Evolutionary conservation across 2,888 invertebrate genomes (phyloP).

Genomic region (Galeopsomyia nigrocyanea): DNA sequence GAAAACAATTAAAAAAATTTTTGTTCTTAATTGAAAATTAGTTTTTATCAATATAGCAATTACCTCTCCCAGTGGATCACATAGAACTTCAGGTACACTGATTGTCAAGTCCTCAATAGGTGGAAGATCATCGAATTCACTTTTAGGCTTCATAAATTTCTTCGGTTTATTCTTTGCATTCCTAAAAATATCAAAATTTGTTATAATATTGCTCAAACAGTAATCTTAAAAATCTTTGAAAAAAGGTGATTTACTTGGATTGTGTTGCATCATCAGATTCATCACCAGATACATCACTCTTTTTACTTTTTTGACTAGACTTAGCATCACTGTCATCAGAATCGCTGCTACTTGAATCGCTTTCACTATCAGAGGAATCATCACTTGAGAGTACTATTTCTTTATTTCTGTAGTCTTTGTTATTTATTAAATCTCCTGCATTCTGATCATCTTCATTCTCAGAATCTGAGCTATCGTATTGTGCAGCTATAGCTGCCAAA

Average conservation of each 20-base stretch:
- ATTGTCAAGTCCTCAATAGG: slow-evolving; percentile 87
- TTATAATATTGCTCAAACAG: neutral
- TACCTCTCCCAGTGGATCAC: slow-evolving; percentile 81
- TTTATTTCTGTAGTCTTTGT: slow-evolving; percentile 30
- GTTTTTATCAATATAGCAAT: slow-evolving; percentile 24
- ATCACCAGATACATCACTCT: slow-evolving; percentile 43
- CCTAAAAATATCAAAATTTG: slow-evolving; percentile 34
- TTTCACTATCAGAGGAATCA: slow-evolving; percentile 53
- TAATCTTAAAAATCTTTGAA: neutral
- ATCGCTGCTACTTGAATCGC: slow-evolving; percentile 54
- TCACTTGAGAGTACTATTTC: slow-evolving; percentile 30
- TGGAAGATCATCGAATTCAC: slow-evolving; percentile 82
- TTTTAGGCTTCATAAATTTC: slow-evolving; percentile 56
- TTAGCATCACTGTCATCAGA: slow-evolving; percentile 45
- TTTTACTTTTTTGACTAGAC: slow-evolving; percentile 37
- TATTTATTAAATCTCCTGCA: slow-evolving; percentile 31
- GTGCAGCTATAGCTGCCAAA: slow-evolving; percentile 50
- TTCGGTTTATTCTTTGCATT: slow-evolving; percentile 39
- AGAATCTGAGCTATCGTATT: slow-evolving; percentile 57
- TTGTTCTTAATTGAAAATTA: slow-evolving; percentile 23
- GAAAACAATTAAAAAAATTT: slow-evolving; percentile 55
- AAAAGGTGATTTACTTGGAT: slow-evolving; percentile 21
- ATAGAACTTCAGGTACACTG: slow-evolving; percentile 81
- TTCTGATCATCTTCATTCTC: slow-evolving; percentile 52
- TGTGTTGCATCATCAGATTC: slow-evolving; percentile 45